These are phyloP conservation scores for Hycleus cichorii DNA, from an alignment of 1,140 invertebrate genomes.

Conservation along the genomic window DNA sequence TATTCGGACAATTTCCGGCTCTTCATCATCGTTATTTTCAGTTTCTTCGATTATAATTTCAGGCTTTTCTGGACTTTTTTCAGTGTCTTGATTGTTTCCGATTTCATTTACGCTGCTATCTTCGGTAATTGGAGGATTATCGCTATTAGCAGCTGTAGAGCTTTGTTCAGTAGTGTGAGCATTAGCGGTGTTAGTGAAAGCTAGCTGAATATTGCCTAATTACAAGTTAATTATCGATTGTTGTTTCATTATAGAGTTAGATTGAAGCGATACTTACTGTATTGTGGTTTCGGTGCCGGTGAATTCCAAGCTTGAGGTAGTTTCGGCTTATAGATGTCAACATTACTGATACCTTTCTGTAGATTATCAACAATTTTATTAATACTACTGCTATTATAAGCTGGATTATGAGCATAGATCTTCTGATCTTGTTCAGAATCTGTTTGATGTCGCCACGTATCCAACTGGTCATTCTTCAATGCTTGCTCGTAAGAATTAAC, in stretches of 20 bases:
- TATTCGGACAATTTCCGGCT: constrained; percentile 19
- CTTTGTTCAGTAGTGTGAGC: constrained; percentile 8
- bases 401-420: constrained; percentile 36
- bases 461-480: constrained; percentile 32
- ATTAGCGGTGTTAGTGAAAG: constrained; percentile 24
- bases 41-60: constrained; percentile 26
- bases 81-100: constrained; percentile 6
- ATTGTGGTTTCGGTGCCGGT: constrained; percentile 21
- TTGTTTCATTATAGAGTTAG: background rate
- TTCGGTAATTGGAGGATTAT: constrained; percentile 22
- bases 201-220: constrained; percentile 28
- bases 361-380: constrained; percentile 39
- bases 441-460: constrained; percentile 26
- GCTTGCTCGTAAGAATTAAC: constrained; percentile 39
- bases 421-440: constrained; percentile 25
- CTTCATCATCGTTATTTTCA: constrained; percentile 17
- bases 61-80: constrained; percentile 25
- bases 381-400: constrained; percentile 40
- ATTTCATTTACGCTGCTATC: constrained; percentile 14
- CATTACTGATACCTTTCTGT: constrained; percentile 36
- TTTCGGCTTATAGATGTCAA: constrained; percentile 45
- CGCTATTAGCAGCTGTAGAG: constrained; percentile 24
- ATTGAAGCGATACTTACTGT: constrained; percentile 17
- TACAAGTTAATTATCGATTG: background rate
- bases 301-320: constrained; percentile 49